These are phyloP conservation scores for Daktulosphaira vitifoliae DNA, from an alignment of 1,140 invertebrate genomes.

Conservation along the genomic window DNA sequence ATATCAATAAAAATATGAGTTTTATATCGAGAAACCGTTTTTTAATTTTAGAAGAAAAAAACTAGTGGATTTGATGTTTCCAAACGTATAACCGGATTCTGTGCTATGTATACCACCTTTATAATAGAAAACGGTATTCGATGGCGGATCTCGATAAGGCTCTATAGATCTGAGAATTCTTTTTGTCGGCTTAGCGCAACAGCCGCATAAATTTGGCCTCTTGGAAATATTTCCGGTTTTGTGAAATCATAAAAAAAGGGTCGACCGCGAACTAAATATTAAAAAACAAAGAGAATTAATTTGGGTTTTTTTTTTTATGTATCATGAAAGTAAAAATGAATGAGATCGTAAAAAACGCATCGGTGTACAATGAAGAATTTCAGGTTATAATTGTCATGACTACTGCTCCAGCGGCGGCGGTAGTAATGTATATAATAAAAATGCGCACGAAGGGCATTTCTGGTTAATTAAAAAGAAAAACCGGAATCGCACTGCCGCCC, in stretches of 20 bases:
- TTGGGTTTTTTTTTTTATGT: no score
- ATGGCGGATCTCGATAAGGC: neutral
- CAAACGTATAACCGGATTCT: no score
- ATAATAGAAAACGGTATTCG: neutral
- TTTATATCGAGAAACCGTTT: no score
- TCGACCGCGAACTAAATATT: neutral
- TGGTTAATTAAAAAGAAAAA: slow-evolving; percentile 32
- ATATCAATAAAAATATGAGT: no score
- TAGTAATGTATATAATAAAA: neutral
- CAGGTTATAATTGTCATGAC: slow-evolving; percentile 11
- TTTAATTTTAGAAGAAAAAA: no score
- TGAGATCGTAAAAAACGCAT: slow-evolving; percentile 11
- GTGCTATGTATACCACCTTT: no score
- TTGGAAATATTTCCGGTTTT: slow-evolving; percentile 12
- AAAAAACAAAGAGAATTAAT: neutral
- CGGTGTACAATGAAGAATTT: slow-evolving; percentile 10
- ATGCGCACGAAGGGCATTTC: slow-evolving; percentile 2
- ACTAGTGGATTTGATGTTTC: no score
- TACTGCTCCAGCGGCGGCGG: neutral
- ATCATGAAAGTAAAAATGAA: slow-evolving; percentile 2
- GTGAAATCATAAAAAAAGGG: neutral
- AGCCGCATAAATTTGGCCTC: neutral
- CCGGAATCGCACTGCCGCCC: neutral
- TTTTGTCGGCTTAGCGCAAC: slow-evolving; percentile 1
- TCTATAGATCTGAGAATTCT: neutral